phyloP scores from a whole-genome alignment of 2,113 vertebrate species.

The Festucalex cinctus region DNA sequence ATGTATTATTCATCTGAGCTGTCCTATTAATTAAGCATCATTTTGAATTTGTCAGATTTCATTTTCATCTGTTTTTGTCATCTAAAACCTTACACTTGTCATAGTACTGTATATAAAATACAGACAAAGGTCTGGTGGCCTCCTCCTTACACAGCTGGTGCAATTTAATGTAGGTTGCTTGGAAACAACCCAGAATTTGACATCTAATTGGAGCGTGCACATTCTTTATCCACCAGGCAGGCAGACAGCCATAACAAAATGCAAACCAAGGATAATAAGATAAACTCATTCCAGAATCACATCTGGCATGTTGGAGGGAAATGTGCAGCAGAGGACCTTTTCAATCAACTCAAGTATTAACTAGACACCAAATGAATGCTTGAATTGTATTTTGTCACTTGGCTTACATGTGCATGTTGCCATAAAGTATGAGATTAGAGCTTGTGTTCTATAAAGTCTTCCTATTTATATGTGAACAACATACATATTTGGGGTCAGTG shows the following conservation, averaged over 20 bases:
- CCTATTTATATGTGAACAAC: too few relatives aligned
- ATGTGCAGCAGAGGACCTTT: not conserved
- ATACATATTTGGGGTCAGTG: not conserved
- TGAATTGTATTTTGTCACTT: not conserved
- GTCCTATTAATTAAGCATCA: slow-evolving; percentile 7
- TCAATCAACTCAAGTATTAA: slow-evolving; percentile 3
- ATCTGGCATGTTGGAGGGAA: slow-evolving; percentile 30
- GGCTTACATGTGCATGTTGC: not conserved
- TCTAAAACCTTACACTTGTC: not conserved
- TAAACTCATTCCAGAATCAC: slow-evolving; percentile 46
- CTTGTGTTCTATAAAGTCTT: not conserved
- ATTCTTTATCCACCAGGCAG: slow-evolving; percentile 17
- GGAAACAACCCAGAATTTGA: slow-evolving; percentile 63
- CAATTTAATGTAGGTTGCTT: slow-evolving; percentile 62
- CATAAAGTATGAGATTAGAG: not conserved
- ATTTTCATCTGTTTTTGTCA: not conserved
- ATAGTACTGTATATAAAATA: not conserved
- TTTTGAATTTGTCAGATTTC: slow-evolving; percentile 8
- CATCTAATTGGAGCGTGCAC: slow-evolving; percentile 41
- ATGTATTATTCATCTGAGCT: not conserved
- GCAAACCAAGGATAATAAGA: slow-evolving; percentile 46
- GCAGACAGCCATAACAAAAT: slow-evolving; percentile 31
- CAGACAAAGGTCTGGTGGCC: slow-evolving; percentile 48
- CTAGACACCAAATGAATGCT: not conserved
- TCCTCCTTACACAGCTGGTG: slow-evolving; percentile 35